Percentiles rank a stretch among this genome's conserved stretches.
These are phyloP conservation scores for Tenthredo amoena DNA, from an alignment of 2,888 invertebrate species.

Conservation along the genomic window DNA sequence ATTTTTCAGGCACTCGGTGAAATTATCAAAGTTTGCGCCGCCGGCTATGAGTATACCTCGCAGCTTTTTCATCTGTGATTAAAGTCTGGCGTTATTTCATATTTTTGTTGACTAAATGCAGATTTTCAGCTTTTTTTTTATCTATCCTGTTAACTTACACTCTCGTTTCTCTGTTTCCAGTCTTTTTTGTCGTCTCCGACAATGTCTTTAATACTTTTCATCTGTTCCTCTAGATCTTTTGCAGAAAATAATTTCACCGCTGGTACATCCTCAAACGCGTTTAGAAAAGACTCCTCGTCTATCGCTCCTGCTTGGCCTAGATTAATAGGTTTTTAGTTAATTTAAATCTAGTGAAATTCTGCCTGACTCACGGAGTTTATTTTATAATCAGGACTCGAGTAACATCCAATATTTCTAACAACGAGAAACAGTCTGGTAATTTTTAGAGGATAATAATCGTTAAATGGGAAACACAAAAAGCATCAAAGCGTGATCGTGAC, in stretches of 20 bases:
- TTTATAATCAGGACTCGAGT: not conserved
- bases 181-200: constrained; percentile 91
- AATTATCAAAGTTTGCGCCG: constrained; percentile 86
- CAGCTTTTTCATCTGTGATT: constrained; percentile 89
- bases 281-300: constrained; percentile 92
- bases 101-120: not conserved
- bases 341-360: constrained; percentile 29
- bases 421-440: not conserved
- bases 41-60: constrained; percentile 91
- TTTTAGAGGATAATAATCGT: not conserved
- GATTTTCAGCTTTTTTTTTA: not conserved
- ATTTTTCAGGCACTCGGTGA: constrained; percentile 87
- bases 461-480: constrained; percentile 31
- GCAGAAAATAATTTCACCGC: constrained; percentile 90
- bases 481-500: constrained; percentile 27
- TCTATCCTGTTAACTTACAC: constrained; percentile 81
- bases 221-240: constrained; percentile 90
- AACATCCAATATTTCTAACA: not conserved
- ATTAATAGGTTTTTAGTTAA: constrained; percentile 2
- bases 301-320: constrained; percentile 89
- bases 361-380: constrained; percentile 20
- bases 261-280: constrained; percentile 91
- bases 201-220: constrained; percentile 86
- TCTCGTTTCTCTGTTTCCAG: constrained; percentile 97
- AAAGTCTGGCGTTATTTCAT: not conserved